phyloP scores from a whole-genome alignment of 2,113 vertebrate species.

The Eleginops maclovinus region DNA sequence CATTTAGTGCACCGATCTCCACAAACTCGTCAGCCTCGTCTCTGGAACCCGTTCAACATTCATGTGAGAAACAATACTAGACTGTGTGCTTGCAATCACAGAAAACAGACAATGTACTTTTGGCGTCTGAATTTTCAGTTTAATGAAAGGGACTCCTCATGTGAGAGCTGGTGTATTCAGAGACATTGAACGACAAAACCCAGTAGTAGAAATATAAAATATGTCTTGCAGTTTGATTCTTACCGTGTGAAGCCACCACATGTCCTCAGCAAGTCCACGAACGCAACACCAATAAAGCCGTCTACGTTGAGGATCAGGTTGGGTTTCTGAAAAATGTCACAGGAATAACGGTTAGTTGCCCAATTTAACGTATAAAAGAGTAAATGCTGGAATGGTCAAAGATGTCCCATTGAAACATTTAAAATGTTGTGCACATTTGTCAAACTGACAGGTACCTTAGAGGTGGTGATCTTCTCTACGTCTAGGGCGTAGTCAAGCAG shows the following conservation, averaged over 20 bases:
- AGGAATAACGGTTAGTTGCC: not conserved
- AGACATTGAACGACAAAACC: not conserved
- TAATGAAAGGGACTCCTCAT: not conserved
- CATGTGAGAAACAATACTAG: slow-evolving; percentile 61
- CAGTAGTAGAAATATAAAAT: not conserved
- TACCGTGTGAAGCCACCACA: slow-evolving; percentile 97
- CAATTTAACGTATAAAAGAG: not conserved
- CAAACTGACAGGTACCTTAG: slow-evolving; percentile 84
- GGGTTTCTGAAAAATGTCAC: slow-evolving; percentile 87
- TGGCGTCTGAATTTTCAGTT: not conserved
- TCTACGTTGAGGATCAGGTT: slow-evolving; percentile 98
- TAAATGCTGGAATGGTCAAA: not conserved
- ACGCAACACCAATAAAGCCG: slow-evolving; percentile 94
- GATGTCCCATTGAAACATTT: not conserved
- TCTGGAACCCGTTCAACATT: slow-evolving; percentile 80
- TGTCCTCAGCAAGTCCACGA: slow-evolving; percentile 94
- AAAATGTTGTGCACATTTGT: not conserved
- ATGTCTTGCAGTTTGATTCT: slow-evolving; percentile 7
- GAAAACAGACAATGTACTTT: slow-evolving; percentile 2
- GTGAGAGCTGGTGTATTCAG: not conserved
- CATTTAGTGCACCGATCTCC: slow-evolving; percentile 97
- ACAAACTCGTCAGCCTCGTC: slow-evolving; percentile 98
- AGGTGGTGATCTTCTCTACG: slow-evolving; percentile 98
- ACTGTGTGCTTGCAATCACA: slow-evolving; percentile 19
- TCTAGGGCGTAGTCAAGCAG: slow-evolving; percentile 94